Conservation (phyloP, 2,113 vertebrate species). For the Oriolus oriolus region DNA sequence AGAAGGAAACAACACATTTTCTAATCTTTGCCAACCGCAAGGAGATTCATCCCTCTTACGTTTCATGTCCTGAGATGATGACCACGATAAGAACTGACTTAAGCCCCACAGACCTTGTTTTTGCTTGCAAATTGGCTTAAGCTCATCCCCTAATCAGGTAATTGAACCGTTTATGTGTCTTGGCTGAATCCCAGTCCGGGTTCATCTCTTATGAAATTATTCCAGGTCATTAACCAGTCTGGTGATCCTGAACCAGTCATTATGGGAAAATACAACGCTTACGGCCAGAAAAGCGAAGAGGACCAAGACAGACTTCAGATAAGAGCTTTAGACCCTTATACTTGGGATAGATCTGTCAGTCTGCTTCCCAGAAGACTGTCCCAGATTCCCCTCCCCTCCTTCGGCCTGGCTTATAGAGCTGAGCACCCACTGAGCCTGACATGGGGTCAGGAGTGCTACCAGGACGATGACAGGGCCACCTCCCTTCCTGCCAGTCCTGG, state of each 20-base stretch:
- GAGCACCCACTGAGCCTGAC: background rate
- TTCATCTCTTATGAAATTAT: conserved; percentile 13
- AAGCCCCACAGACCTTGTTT: conserved; percentile 17
- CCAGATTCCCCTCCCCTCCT: background rate
- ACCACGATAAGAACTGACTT: conserved; percentile 8
- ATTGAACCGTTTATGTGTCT: conserved; percentile 12
- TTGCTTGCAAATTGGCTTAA: conserved; percentile 10
- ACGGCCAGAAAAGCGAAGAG: background rate
- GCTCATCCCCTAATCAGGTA: conserved; percentile 36
- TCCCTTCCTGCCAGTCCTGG: background rate
- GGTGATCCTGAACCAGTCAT: background rate
- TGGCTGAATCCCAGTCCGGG: background rate
- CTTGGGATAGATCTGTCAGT: background rate
- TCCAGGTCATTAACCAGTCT: conserved; percentile 5
- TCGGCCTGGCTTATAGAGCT: background rate
- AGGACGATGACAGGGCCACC: accelerated
- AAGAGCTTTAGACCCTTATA: background rate
- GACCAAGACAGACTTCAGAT: background rate
- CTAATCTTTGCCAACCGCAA: background rate
- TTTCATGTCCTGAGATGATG: background rate
- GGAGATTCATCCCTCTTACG: background rate
- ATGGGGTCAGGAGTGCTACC: background rate
- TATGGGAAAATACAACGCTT: background rate
- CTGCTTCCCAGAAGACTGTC: background rate
- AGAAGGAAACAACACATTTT: conserved; percentile 40